A percentile compares a stretch with the other conserved stretches of the same genome.
These are phyloP conservation scores for Sitta carolinensis DNA, from an alignment of 2,797 vertebrate genomes.

Conservation along the genomic window DNA sequence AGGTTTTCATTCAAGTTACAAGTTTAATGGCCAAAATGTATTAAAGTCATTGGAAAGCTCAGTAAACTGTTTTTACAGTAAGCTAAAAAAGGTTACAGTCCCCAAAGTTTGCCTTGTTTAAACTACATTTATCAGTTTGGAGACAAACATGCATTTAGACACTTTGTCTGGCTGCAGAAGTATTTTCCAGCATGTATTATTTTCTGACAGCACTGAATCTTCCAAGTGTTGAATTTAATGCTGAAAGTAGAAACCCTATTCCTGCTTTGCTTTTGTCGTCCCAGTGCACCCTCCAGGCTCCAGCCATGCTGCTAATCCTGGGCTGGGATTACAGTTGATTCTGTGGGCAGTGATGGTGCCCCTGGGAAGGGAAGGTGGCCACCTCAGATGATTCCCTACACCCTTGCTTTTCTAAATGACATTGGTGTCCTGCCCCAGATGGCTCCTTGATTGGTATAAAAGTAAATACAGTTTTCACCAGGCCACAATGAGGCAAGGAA, in stretches of 20 bases:
- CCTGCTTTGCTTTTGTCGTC: background rate
- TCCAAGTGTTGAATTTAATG: background rate
- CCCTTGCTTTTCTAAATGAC: background rate
- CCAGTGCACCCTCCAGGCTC: background rate
- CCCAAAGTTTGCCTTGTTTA: constrained; percentile 27
- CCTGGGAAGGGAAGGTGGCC: background rate
- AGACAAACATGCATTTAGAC: constrained; percentile 29
- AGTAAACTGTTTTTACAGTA: background rate
- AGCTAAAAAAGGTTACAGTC: constrained; percentile 8
- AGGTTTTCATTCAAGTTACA: background rate
- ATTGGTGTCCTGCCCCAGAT: rapidly evolving
- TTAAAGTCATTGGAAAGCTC: background rate
- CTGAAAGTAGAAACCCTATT: background rate
- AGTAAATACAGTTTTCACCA: background rate
- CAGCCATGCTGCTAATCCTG: background rate
- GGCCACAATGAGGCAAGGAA: background rate
- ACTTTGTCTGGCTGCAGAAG: background rate
- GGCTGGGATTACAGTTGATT: background rate
- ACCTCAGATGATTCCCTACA: background rate
- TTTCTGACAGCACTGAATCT: constrained; percentile 17
- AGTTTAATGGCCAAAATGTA: background rate
- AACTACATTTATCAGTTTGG: constrained; percentile 20
- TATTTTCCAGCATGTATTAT: constrained; percentile 35
- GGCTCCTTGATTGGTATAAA: background rate
- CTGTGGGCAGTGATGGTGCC: rapidly evolving